Percentiles rank a stretch among this genome's conserved stretches.
Evolutionary conservation across 2,113 vertebrate genomes (phyloP).

Genomic region (Forbesichthys agassizii): DNA sequence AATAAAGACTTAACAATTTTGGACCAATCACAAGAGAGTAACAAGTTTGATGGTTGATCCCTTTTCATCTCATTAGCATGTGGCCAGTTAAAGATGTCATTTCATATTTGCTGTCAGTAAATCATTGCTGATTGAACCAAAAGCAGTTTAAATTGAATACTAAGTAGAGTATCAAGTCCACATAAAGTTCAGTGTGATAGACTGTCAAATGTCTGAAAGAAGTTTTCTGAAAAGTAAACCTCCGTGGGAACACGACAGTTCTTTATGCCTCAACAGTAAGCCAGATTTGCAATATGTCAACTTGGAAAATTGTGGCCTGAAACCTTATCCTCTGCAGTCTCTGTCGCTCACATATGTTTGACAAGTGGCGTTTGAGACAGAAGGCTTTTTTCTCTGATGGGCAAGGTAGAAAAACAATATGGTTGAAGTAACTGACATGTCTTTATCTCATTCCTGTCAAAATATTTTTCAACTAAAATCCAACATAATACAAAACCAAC

Average conservation of each 20-base stretch:
- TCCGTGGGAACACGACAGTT: conserved; percentile 59
- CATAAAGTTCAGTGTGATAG: conserved; percentile 46
- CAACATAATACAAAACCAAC: neutral
- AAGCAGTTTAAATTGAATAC: too few relatives aligned
- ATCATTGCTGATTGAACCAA: too few relatives aligned
- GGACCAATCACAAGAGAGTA: too few relatives aligned
- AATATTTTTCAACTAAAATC: conserved; percentile 40
- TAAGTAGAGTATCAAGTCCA: conserved; percentile 28
- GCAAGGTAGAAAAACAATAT: conserved; percentile 52
- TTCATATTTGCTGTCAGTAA: too few relatives aligned
- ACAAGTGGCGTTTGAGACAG: conserved; percentile 66
- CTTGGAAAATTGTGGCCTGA: conserved; percentile 72
- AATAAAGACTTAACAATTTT: too few relatives aligned
- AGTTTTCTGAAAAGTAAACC: conserved; percentile 61
- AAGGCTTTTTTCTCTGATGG: conserved; percentile 66
- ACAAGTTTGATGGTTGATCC: too few relatives aligned
- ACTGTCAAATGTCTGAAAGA: conserved; percentile 51
- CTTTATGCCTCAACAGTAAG: conserved; percentile 78
- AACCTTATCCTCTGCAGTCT: conserved; percentile 79
- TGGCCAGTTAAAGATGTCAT: too few relatives aligned
- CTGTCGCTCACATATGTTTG: conserved; percentile 75
- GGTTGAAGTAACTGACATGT: conserved; percentile 42
- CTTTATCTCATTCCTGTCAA: conserved; percentile 50
- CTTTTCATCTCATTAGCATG: too few relatives aligned
- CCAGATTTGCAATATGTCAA: conserved; percentile 77